Percentiles rank a stretch among this genome's conserved stretches.
Evolutionary conservation across 2,797 vertebrate species (phyloP).

Genomic region (Scomberomorus guttatus): DNA sequence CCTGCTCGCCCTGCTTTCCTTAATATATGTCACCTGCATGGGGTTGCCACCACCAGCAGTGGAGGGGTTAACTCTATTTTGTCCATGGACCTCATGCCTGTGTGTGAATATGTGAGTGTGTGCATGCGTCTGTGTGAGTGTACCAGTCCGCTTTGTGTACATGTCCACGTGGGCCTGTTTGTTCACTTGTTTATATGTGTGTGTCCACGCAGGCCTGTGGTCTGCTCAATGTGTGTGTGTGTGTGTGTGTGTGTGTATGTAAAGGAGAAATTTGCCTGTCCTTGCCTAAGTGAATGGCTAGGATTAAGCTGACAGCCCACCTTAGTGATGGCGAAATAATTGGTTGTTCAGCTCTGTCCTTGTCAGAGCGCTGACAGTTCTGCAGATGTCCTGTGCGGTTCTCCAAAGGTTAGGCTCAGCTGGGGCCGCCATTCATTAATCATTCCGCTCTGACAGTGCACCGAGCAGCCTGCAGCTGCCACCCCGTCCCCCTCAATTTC

Average conservation of each 20-base stretch:
- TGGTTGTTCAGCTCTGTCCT: conserved; percentile 99
- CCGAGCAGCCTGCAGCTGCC: conserved; percentile 98
- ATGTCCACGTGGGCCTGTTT: conserved; percentile 70
- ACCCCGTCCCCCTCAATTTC: conserved; percentile 93
- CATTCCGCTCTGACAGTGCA: conserved; percentile 99
- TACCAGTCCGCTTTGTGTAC: conserved; percentile 66
- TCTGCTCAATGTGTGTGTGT: conserved; percentile 63
- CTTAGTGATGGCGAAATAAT: conserved; percentile 99
- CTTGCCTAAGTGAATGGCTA: conserved; percentile 99
- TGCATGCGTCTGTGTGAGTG: conserved; percentile 48
- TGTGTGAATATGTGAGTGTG: conserved; percentile 75
- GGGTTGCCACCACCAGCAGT: conserved; percentile 69
- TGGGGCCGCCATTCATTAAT: conserved; percentile 99
- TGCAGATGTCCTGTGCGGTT: conserved; percentile 99
- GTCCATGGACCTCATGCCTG: conserved; percentile 73
- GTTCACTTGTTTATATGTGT: conserved; percentile 56
- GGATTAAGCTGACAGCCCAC: conserved; percentile 99
- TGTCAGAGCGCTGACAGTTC: conserved; percentile 99
- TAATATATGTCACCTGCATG: conserved; percentile 82
- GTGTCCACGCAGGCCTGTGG: conserved; percentile 61
- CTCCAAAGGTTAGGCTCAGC: conserved; percentile 99
- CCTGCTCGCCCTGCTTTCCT: conserved; percentile 75
- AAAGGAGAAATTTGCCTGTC: conserved; percentile 99
- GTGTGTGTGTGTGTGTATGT: conserved; percentile 89
- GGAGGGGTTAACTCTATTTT: conserved; percentile 93